Evolutionary conservation across 2,113 vertebrate genomes (phyloP), one percentile per base, ranked within the genome.

Genomic region (Embiotoca jacksoni): DNA sequence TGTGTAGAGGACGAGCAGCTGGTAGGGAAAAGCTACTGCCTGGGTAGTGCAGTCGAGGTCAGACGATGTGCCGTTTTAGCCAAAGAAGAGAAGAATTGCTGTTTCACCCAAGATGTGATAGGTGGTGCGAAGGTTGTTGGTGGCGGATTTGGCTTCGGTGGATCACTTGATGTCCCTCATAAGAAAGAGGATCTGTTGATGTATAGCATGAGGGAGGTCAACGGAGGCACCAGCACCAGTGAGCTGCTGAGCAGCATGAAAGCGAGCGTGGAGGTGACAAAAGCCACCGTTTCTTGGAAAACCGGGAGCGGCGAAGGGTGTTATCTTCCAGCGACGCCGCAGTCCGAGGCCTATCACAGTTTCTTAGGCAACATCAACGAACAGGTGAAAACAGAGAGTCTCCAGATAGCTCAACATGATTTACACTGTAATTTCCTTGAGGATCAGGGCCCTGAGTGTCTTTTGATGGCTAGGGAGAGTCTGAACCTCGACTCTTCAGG

Each of bases 111-210:
- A 75, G 92, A 94, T 74, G 80, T 81, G 36, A 69, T 91, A 6
- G 88, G 91, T 37, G 90, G 87, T 39, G 81, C 83, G 11, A 95
- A 95, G 69, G 81, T 88, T 36, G 87, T 78, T 14, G 87, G 82
- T 35, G 86, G 87, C 53, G 91, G 91, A 9, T 95, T 94, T 83
- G 89, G 92, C 63, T 95, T 94, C 63, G 91, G 88, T 7, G 93
- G 91, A 56, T 75, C 93, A 2, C 53, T 94, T 37, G 92, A 94
- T 57, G 78, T 86, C 14, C 75, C 91, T 4, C 90, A 93, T 65
- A 95, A 95, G 87, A 95, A 94, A 89, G 94, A 95, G 41, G 95
- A 95, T 82, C 88, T 94, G 88, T 88, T 94, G 88, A 92, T 94
- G 92, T 94, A 94, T 44, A 93, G 93, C 72, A 89, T 92, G 84